Base-by-base conservation (phyloP, 53 echinoderm and acorn worm species). In the Antedon mediterranea region DNA sequence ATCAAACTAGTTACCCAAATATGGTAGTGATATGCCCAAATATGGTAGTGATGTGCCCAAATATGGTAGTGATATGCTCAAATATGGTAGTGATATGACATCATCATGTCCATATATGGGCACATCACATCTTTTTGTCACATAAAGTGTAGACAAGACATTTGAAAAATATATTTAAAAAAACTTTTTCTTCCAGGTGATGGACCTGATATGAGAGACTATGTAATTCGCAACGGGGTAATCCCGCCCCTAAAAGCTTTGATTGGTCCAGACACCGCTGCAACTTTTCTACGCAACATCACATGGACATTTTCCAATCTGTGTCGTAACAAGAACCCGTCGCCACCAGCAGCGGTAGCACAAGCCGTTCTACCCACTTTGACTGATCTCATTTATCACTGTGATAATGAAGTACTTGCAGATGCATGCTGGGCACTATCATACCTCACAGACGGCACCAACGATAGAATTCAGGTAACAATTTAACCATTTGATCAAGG, bases 341-440 rank as follows among this genome's bases (percentile, higher is more conserved):
- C 87, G 0, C 94, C 94, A 18, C 78, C 88, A 2, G 79, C 85
- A 0, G 91, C 91, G 79, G 91, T 90, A 4, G 94, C 89, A 31
- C 9, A 73, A 0, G 85, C 79, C 23, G 83, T 91, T 3, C 87
- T 94, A 15, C 94, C 94, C 0, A 89, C 89, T 33, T 82, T 94
- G 34, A 84, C 84, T 43, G 74, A 80, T 5, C 87, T 94, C 28
- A 94, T 94, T 83, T 83, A 85, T 34, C 89, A 91, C 76, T 90
- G 90, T 76, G 94, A 94, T 77, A 94, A 85, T 71, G 94, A 94
- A 76, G 89, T 94, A 0, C 78, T 94, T 20, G 94, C 94, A 4
- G 91, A 94, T 80, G 85, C 94, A 18, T 85, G 89, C 81, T 91
- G 94, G 94, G 94, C 94, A 8, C 79, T 94, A 73, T 94, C 94